Percentiles rank a stretch among this genome's conserved stretches.
These are phyloP conservation scores for Urophycis tenuis DNA, from an alignment of 2,797 vertebrate species.

Conservation along the genomic window DNA sequence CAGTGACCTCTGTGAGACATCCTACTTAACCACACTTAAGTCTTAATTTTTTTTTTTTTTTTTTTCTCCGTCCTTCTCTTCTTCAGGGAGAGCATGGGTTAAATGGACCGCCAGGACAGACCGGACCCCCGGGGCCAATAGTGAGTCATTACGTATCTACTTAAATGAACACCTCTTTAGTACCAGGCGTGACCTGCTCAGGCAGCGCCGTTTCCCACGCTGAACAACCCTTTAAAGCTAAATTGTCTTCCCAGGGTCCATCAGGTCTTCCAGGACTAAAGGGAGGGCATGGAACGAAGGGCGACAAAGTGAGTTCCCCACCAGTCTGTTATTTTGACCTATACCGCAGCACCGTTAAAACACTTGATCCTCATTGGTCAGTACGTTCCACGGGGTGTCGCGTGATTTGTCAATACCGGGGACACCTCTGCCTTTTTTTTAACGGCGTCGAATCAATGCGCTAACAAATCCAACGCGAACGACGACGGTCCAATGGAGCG, in stretches of 20 bases:
- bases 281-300: slow-evolving; percentile 81
- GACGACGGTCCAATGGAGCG: neutral
- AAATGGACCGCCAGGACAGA: slow-evolving; percentile 78
- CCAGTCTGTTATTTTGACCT: neutral
- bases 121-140: slow-evolving; percentile 83
- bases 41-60: neutral
- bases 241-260: slow-evolving; percentile 72
- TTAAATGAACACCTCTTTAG: slow-evolving; percentile 7
- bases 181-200: neutral
- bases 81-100: slow-evolving; percentile 85
- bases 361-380: neutral
- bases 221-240: slow-evolving; percentile 9
- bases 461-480: neutral
- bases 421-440: neutral
- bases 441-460: neutral
- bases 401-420: neutral
- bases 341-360: neutral
- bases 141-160: slow-evolving; percentile 61
- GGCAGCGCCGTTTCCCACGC: slow-evolving; percentile 2
- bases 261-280: slow-evolving; percentile 83
- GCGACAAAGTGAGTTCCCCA: slow-evolving; percentile 80
- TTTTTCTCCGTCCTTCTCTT: slow-evolving; percentile 9
- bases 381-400: neutral
- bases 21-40: neutral
- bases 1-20: too few species aligned